Percentiles rank a stretch among this genome's conserved stretches.
These are phyloP conservation scores for Uria aalge DNA, from an alignment of 2,113 vertebrate species.

Conservation along the genomic window DNA sequence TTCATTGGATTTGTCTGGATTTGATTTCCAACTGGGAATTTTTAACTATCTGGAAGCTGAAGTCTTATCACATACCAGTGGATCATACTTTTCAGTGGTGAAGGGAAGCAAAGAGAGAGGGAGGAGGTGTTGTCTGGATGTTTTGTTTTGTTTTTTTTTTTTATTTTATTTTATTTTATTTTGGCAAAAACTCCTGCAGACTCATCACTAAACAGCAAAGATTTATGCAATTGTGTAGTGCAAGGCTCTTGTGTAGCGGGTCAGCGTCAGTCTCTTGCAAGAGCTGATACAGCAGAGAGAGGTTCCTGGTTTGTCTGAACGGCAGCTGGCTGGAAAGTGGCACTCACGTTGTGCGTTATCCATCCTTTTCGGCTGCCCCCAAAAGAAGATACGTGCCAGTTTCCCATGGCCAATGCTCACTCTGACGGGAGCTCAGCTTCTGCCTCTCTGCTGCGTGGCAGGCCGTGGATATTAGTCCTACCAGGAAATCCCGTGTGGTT, in stretches of 20 bases:
- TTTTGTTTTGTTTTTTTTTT: neutral
- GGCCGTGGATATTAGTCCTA: neutral
- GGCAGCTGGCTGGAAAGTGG: neutral
- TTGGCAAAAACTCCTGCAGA: neutral
- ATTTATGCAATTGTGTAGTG: neutral
- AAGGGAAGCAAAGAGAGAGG: neutral
- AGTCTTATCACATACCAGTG: neutral
- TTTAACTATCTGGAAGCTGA: neutral
- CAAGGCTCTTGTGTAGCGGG: neutral
- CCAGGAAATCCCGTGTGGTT: neutral
- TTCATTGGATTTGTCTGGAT: neutral
- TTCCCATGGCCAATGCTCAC: neutral
- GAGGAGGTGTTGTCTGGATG: neutral
- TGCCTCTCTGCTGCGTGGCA: neutral
- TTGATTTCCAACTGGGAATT: neutral
- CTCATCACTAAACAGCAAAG: neutral
- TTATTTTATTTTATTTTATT: neutral
- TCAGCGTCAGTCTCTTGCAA: neutral
- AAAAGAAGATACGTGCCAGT: neutral
- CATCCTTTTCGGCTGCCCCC: neutral
- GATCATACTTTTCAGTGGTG: neutral
- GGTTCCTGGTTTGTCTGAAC: neutral
- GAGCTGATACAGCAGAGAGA: neutral
- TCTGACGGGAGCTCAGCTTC: neutral
- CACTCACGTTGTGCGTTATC: accelerated